Evolutionary conservation across 1,140 invertebrate genomes (phyloP), one percentile per base, ranked within the genome.

Genomic region (Brachionus rubens): DNA sequence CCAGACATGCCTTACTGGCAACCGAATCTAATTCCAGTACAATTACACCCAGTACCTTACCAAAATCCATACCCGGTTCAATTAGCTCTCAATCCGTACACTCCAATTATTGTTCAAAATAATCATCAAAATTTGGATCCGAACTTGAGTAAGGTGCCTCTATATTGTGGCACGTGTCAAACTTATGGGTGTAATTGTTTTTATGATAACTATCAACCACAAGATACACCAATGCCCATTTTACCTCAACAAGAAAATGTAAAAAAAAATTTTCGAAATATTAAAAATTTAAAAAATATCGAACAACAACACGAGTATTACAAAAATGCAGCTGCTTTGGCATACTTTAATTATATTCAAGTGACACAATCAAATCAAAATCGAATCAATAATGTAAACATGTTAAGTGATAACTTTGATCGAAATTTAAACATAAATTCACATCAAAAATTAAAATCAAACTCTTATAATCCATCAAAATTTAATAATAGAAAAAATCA

Each of bases 331-430:
- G 59, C 59, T 43, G 59, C 41, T 2, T 24, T 7, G 1, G 59
- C 59, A 10, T 65, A 65, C 43, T 65, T 65, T 19, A 65, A 65
- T 43, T 65, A 65, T 14, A n/a, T 65, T n/a, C 40, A 65, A 43
- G 2, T 43, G 16, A 21, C 59, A 43, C 33, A 24, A 36, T 30
- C 36, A 10, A 65, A 43, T 62, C 1, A 0, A 21, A 26, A 26
- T 14, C 50, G 28, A 36, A 36, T 5, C 50, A 54, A 21, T 28
- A 54, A 54, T 5, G 24, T 54, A 1, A 54, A 28, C 26, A 28
- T 28, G 26, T 14, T 54, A 4, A 28, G 24, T n/a, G 24, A 54
- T n/a, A 54, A 26, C 33, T 54, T 54, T 28, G 33, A 28, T 4
- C 52, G 33, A 54, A 54, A 54, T 12, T 3, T 54, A 28, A 54